phyloP scores from a whole-genome alignment of 2,888 invertebrate genomes.

The Autographa pulchrina region DNA sequence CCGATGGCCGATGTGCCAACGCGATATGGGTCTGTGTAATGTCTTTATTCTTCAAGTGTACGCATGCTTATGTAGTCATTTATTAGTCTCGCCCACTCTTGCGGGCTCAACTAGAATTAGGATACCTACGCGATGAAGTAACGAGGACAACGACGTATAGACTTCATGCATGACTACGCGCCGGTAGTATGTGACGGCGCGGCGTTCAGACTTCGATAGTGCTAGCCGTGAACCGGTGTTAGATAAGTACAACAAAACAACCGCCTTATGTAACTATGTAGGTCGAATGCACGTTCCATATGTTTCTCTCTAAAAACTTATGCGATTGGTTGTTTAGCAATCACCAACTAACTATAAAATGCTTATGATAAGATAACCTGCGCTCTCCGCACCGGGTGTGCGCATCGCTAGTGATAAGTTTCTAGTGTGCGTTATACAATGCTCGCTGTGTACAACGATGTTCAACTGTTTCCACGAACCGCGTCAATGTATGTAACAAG shows the following conservation, averaged over 20 bases:
- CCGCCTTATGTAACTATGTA: conserved; percentile 31
- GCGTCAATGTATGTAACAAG: conserved; percentile 13
- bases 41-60: background rate
- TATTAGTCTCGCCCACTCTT: conserved; percentile 33
- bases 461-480: background rate
- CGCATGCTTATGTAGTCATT: background rate
- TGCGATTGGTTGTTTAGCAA: conserved; percentile 66
- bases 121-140: conserved; percentile 34
- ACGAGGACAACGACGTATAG: conserved; percentile 24
- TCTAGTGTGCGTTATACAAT: conserved; percentile 21
- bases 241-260: conserved; percentile 36
- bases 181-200: background rate
- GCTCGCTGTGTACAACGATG: conserved; percentile 15
- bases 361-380: conserved; percentile 71
- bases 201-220: conserved; percentile 16
- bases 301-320: conserved; percentile 41
- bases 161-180: conserved; percentile 24
- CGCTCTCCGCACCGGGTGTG: conserved; percentile 19
- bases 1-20: background rate
- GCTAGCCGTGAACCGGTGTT: conserved; percentile 16
- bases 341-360: conserved; percentile 62
- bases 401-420: background rate
- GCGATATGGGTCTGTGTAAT: background rate
- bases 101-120: conserved; percentile 20
- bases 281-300: conserved; percentile 38